phyloP scores from a whole-genome alignment of 2,113 vertebrate genomes.

The Nothocercus julius region DNA sequence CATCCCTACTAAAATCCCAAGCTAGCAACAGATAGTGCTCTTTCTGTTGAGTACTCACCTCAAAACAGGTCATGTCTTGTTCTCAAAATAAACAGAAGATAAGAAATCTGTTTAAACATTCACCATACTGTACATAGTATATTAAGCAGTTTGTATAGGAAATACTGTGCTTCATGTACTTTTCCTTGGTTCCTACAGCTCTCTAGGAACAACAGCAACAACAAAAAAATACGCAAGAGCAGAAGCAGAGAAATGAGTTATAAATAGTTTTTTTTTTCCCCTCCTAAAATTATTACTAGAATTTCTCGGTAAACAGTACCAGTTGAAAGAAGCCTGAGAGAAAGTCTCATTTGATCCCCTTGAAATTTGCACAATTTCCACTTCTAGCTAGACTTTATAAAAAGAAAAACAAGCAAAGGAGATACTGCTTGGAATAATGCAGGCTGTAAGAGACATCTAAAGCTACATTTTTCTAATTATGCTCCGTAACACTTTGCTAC shows the following conservation, averaged over 20 bases:
- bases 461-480: slow-evolving; percentile 2
- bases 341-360: neutral
- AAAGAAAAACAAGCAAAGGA: neutral
- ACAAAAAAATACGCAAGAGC: neutral
- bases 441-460: neutral
- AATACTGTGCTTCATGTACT: neutral
- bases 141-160: neutral
- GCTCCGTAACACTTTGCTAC: neutral
- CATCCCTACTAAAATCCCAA: neutral
- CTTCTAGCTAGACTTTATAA: neutral
- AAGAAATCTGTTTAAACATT: slow-evolving; percentile 4
- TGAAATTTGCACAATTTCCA: neutral
- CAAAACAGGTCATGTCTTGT: neutral
- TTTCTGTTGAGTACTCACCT: neutral
- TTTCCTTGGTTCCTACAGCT: slow-evolving; percentile 1
- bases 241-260: neutral
- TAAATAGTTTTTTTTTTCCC: slow-evolving; percentile 13
- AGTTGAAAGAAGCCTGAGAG: slow-evolving; percentile 19
- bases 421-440: neutral
- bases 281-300: slow-evolving; percentile 31
- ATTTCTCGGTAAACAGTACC: slow-evolving; percentile 38
- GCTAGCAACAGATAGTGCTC: neutral
- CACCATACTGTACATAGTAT: neutral
- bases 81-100: neutral
- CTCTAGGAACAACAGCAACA: slow-evolving; percentile 43